Evolutionary conservation across 2,888 invertebrate genomes (phyloP).

Genomic region (Macaria liturata): DNA sequence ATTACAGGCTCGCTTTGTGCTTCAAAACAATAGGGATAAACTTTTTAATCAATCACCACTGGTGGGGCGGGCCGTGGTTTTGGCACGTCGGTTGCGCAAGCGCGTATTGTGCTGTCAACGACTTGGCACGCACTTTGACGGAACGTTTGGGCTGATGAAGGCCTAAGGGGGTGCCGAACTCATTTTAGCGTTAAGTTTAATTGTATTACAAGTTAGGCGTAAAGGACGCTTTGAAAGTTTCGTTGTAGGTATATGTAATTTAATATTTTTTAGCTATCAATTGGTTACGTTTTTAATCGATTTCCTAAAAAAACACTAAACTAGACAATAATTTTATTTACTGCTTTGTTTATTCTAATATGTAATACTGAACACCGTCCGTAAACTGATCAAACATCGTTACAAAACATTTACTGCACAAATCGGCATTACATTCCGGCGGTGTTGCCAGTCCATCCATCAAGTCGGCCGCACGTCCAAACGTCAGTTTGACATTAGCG

Average conservation of each 20-base stretch:
- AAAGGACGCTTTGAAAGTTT: too few relatives aligned
- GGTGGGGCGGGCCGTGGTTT: conserved; percentile 53
- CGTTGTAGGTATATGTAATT: too few relatives aligned
- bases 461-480: conserved; percentile 48
- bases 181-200: neutral
- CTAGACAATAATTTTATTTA: too few relatives aligned
- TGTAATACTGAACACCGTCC: too few relatives aligned
- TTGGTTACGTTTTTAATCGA: too few relatives aligned
- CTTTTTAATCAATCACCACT: conserved; percentile 74
- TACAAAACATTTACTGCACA: conserved; percentile 26
- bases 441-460: conserved; percentile 44
- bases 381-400: conserved; percentile 22
- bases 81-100: conserved; percentile 49
- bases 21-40: conserved; percentile 67
- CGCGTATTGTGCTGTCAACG: conserved; percentile 30
- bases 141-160: conserved; percentile 5
- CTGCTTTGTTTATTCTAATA: too few relatives aligned
- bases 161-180: conserved; percentile 2
- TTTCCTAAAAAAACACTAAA: too few relatives aligned
- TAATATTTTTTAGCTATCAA: too few relatives aligned
- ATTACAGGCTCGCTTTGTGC: conserved; percentile 58
- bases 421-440: conserved; percentile 21
- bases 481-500: conserved; percentile 59
- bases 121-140: conserved; percentile 24
- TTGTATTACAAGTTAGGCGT: too few relatives aligned